Evolutionary conservation across 1,140 invertebrate genomes (phyloP).

Genomic region (Bombus balteatus): DNA sequence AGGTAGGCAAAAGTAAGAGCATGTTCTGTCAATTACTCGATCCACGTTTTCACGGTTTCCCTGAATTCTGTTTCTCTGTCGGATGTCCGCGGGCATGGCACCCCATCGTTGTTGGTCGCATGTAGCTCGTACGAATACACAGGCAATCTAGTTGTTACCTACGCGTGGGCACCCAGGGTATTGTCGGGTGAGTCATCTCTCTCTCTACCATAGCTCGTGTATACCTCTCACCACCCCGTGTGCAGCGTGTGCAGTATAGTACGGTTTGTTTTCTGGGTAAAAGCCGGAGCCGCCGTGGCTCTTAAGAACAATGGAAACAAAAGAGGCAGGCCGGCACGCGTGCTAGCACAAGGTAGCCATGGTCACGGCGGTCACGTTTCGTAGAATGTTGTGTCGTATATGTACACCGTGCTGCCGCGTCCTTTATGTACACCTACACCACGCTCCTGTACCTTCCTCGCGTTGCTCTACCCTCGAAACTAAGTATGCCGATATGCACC

Average conservation of each 20-base stretch:
- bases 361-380: conserved; percentile 76
- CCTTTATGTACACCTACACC: conserved; percentile 23
- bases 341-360: conserved; percentile 66
- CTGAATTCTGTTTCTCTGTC: conserved; percentile 4
- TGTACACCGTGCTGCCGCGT: conserved; percentile 17
- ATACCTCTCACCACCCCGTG: conserved; percentile 45
- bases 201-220: conserved; percentile 36
- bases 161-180: conserved; percentile 54
- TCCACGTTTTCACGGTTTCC: conserved; percentile 17
- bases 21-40: neutral
- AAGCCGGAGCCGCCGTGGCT: conserved; percentile 52
- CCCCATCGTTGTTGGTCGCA: neutral
- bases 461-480: conserved; percentile 25
- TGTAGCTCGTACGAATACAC: conserved; percentile 9
- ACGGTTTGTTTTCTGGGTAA: conserved; percentile 70
- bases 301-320: conserved; percentile 76
- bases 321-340: conserved; percentile 68
- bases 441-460: neutral
- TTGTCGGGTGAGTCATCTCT: conserved; percentile 66
- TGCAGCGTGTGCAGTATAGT: conserved; percentile 48
- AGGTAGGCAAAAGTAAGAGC: neutral
- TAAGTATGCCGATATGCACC: conserved; percentile 32
- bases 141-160: conserved; percentile 46
- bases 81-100: neutral
- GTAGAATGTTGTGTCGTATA: conserved; percentile 59